Base-by-base conservation (phyloP, 2,113 vertebrate genomes). In the Mormyrus lacerda region DNA sequence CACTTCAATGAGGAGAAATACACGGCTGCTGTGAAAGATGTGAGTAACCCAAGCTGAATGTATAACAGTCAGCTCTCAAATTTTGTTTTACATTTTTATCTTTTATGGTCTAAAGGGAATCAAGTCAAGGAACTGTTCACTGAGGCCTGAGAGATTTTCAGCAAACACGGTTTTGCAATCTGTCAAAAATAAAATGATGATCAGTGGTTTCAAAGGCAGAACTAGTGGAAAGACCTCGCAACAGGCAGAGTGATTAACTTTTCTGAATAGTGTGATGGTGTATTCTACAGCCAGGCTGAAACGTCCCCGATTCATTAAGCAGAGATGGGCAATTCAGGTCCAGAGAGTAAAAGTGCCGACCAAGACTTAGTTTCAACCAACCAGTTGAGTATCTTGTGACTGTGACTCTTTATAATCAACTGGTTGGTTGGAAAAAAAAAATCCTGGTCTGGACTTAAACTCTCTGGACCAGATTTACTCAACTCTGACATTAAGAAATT, bases 1-100 rank as follows among this genome's bases (percentile, higher is more conserved):
- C 97, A 97, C 94, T 99, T 99, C 95, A 99, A 99, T 53, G 98
- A 99, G 91, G 97, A 99, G 93, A 98, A 98, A 93, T 99, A 99
- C n/a, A 97, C 97, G 0, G 98, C 98, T 11, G 97, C 98, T 58
- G 98, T 99, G 90, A 99, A 98, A 95, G 99, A 99, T 50, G 98
- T 99, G 92, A 96, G 98, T 96, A 11, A 31, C 61, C 31, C 61
- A 13, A 27, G n/a, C 61, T 69, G 61, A 69, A 69, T 69, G 61
- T 69, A 69, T n/a, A 69, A 69, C n/a, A n/a, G 10, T 31, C n/a
- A 11, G n/a, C 61, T 31, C 61, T 13, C 27, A 3, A 31, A 31
- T 65, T 87, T 79, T 73, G 15, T 0, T 0, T 50, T 44, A 89
- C 6, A n/a, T 39, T 86, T 55, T 73, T 24, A 6, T 82, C 65